A percentile compares a stretch with the other conserved stretches of the same genome.
These are phyloP conservation scores for Liodrosophila aerea DNA, from an alignment of 2,888 invertebrate genomes.

Conservation along the genomic window DNA sequence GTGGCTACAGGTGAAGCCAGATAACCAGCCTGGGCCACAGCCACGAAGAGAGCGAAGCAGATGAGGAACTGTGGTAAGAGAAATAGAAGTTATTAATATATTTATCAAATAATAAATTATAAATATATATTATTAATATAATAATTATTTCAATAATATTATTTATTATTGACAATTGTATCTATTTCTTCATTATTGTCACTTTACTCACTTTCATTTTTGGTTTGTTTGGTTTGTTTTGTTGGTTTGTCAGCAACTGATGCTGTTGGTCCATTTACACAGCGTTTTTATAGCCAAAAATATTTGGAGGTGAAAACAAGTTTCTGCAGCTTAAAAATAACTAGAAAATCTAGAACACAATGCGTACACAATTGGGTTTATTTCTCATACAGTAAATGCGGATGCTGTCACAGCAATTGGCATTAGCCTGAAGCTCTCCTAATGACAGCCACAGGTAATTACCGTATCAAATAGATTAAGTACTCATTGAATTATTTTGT, in stretches of 20 bases:
- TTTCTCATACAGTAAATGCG: conserved; percentile 30
- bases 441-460: too few species aligned
- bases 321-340: conserved; percentile 35
- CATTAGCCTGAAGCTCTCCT: conserved; percentile 12
- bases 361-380: conserved; percentile 3
- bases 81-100: not conserved
- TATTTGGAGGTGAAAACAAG: conserved; percentile 17
- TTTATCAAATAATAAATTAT: too few species aligned
- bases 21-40: conserved; percentile 51
- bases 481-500: not conserved
- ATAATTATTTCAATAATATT: not conserved
- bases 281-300: conserved; percentile 38
- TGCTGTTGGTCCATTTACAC: conserved; percentile 37
- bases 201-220: conserved; percentile 50
- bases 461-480: too few species aligned
- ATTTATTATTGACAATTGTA: too few species aligned
- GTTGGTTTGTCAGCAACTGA: conserved; percentile 40
- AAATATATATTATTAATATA: not conserved
- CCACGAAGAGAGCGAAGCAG: conserved; percentile 51
- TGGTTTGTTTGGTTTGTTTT: conserved; percentile 25
- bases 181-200: too few species aligned
- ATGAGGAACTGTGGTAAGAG: conserved; percentile 35
- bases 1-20: conserved; percentile 46
- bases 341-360: conserved; percentile 43
- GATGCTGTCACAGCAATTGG: conserved; percentile 45